These are phyloP conservation scores for Chiloscyllium punctatum DNA, from an alignment of 2,797 vertebrate genomes.

Conservation along the genomic window DNA sequence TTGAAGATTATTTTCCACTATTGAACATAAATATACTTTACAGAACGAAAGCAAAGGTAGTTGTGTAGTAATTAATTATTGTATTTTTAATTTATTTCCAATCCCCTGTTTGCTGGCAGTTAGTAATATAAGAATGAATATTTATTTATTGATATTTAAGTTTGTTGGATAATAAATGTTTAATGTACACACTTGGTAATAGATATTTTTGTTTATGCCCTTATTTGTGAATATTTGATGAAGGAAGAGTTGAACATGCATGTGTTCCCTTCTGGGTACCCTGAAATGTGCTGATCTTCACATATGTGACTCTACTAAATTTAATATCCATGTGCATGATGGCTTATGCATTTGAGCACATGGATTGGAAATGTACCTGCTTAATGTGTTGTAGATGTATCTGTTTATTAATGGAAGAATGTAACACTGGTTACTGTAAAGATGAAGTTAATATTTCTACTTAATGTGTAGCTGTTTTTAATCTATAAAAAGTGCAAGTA, in stretches of 20 bases:
- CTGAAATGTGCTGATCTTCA: neutral
- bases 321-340: neutral
- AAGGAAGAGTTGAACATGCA: neutral
- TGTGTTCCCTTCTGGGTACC: neutral
- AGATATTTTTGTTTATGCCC: neutral
- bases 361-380: neutral
- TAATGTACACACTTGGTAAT: neutral
- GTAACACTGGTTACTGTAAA: neutral
- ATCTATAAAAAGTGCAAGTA: neutral
- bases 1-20: neutral
- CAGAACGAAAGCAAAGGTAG: neutral
- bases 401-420: neutral
- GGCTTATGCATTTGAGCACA: too few species aligned
- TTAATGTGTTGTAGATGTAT: neutral
- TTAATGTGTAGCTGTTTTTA: neutral
- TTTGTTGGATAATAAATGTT: neutral
- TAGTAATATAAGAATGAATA: neutral
- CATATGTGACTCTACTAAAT: neutral
- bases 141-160: neutral
- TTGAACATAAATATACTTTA: neutral
- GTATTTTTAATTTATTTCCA: conserved; percentile 12
- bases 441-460: neutral
- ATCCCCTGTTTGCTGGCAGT: neutral
- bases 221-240: neutral
- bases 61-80: neutral